Evolutionary conservation across 2,113 vertebrate species (phyloP).

Genomic region (Dipodomys stephensi): DNA sequence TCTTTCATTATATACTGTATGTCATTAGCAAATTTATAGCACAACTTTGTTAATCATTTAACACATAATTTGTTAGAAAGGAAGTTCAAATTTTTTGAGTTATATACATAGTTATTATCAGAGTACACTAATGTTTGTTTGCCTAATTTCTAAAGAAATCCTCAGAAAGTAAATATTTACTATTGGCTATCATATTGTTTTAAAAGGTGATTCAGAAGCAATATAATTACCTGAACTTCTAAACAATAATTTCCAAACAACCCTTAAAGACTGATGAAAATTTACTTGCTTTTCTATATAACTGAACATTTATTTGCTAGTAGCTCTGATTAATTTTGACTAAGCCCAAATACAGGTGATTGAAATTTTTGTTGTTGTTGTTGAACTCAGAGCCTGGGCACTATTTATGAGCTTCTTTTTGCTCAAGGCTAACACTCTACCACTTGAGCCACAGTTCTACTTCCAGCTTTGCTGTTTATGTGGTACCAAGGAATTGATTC

Average conservation of each 20-base stretch:
- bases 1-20: no score
- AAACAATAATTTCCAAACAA: background rate
- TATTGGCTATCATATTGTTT: background rate
- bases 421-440: no score
- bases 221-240: slow-evolving; percentile 46
- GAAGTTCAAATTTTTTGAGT: background rate
- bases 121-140: background rate
- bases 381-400: no score
- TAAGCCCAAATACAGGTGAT: background rate
- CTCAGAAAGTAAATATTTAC: slow-evolving; percentile 25
- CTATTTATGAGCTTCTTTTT: no score
- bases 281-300: background rate
- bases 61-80: slow-evolving; percentile 15
- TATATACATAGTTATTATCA: slow-evolving; percentile 15
- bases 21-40: no score
- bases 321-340: slow-evolving; percentile 15
- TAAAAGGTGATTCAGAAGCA: slow-evolving; percentile 4
- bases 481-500: no score
- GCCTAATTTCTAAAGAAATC: slow-evolving; percentile 12
- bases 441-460: no score
- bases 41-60: background rate
- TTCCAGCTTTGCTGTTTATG: no score
- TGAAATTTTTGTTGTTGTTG: no score
- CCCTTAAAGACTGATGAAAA: slow-evolving; percentile 36
- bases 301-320: slow-evolving; percentile 38